Conservation (phyloP, 2,888 invertebrate species). For the Nezara viridula region DNA sequence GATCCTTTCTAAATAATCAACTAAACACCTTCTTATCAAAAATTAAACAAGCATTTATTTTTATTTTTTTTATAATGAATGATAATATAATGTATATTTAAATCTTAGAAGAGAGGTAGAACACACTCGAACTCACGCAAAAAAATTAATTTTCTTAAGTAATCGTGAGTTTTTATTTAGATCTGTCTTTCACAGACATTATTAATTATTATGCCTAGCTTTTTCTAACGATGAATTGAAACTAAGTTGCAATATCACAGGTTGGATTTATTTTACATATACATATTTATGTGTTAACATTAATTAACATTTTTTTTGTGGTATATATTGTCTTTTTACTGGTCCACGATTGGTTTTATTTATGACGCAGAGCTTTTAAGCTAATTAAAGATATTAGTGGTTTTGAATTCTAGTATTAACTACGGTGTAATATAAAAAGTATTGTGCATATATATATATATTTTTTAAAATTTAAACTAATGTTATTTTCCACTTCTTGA, state of each 20-base stretch:
- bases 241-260: constrained; percentile 58
- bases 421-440: constrained; percentile 47
- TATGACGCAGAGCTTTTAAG: constrained; percentile 24
- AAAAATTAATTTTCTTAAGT: background rate
- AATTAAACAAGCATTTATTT: background rate
- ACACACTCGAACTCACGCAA: background rate
- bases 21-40: background rate
- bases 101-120: constrained; percentile 57
- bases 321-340: constrained; percentile 50
- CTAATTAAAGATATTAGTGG: constrained; percentile 29
- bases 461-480: constrained; percentile 45
- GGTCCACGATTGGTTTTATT: constrained; percentile 22
- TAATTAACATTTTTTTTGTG: background rate
- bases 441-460: constrained; percentile 30
- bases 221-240: constrained; percentile 49
- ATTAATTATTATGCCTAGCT: constrained; percentile 55
- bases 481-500: constrained; percentile 34
- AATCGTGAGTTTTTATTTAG: background rate
- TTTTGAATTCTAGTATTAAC: constrained; percentile 28
- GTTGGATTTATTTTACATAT: constrained; percentile 39
- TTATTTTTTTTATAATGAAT: background rate
- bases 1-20: constrained; percentile 11
- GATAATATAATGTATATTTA: background rate
- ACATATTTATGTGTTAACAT: no score
- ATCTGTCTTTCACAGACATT: constrained; percentile 54